Evolutionary conservation across 2,797 vertebrate genomes (phyloP), one percentile per base, ranked within the genome.

Genomic region (Dicrostonyx torquatus): DNA sequence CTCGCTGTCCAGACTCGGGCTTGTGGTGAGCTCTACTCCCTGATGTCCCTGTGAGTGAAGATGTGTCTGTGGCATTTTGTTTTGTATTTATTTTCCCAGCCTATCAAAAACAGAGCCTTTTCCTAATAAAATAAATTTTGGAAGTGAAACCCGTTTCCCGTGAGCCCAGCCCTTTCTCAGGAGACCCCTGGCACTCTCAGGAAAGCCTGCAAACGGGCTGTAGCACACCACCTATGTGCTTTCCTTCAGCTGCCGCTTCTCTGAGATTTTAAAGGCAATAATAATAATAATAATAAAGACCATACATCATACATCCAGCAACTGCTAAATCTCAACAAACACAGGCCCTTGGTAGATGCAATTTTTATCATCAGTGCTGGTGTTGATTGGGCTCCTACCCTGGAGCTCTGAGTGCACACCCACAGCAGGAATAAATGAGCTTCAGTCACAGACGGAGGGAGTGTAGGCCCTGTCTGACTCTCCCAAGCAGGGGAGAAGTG

Each of bases 71-170:
- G 93, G 6, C 34, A 10, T 66, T 97, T 97, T 90, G 60, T 78
- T 96, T 97, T 97, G 77, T 87, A 75, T 97, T 97, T 97, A 95
- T 96, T 97, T 97, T 96, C 90, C 66, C 73, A 97, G 72, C 26
- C 62, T 55, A 89, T 53, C 93, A 89, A 90, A 97, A 95, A 94
- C 29, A 87, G 88, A 62, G 62, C 80, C 80, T 85, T 97, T 95
- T 95, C 72, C 96, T 96, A 95, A 83, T 93, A 95, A 97, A 97
- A 97, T 96, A 96, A 95, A 96, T 97, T 93, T 95, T 93, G 83
- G 79, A 96, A 94, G 66, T 87, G 60, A 91, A 96, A 43, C 24
- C n/a, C 40, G 84, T 88, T 96, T 95, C 66, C 43, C 76, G 37
- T 55, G 91, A 93, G 53, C 53, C 88, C 62, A 94, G 92, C 73